These are phyloP conservation scores for Simalia tracyae DNA, from an alignment of 2,797 vertebrate genomes.

Conservation along the genomic window DNA sequence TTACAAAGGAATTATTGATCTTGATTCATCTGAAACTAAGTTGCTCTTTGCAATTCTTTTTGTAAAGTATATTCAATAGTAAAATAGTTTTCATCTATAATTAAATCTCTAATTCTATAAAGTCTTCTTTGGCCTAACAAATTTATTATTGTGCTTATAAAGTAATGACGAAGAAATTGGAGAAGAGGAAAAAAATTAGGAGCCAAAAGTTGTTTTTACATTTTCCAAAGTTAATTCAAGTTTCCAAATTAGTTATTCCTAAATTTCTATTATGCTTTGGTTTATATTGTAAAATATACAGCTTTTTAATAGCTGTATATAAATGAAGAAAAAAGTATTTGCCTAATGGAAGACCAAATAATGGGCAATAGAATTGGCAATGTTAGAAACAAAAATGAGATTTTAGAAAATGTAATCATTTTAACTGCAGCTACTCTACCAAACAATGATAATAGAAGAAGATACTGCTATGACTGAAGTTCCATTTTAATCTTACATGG, in stretches of 20 bases:
- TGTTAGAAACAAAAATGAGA: neutral
- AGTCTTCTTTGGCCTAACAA: neutral
- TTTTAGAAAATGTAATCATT: neutral
- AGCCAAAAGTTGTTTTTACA: neutral
- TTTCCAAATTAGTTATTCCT: neutral
- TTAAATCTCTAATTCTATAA: neutral
- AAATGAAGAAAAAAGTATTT: neutral
- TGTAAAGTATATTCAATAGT: neutral
- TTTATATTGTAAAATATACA: neutral
- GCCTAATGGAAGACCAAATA: neutral
- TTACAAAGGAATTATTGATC: neutral
- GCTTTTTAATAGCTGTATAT: neutral
- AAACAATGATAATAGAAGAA: neutral
- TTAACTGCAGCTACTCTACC: neutral
- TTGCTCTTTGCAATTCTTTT: neutral
- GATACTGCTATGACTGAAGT: neutral
- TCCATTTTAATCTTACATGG: neutral
- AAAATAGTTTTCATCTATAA: neutral
- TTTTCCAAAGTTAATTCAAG: neutral
- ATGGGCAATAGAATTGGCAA: neutral
- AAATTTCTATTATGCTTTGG: neutral
- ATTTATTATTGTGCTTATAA: neutral
- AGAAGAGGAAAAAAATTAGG: neutral
- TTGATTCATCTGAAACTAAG: neutral
- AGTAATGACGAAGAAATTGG: neutral